A percentile compares a stretch with the other conserved stretches of the same genome.
These are phyloP conservation scores for Drosophila aff. DNA, from an alignment of 1,140 invertebrate genomes.

Conservation along the genomic window DNA sequence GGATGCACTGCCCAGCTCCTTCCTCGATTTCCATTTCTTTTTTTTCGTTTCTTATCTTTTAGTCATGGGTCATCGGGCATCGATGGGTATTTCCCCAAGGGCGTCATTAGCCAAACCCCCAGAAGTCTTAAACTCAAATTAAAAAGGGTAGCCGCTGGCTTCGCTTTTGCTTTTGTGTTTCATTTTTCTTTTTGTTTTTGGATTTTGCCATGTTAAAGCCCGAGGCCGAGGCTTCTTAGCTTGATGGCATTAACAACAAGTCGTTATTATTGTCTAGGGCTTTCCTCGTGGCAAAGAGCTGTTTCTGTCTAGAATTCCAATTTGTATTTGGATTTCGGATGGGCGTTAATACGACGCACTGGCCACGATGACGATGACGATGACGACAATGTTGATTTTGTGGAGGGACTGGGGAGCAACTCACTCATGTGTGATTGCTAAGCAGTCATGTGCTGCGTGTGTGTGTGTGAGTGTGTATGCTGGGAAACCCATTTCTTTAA, in stretches of 20 bases:
- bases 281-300: slow-evolving; percentile 30
- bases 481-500: slow-evolving; percentile 8
- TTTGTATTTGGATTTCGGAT: slow-evolving; percentile 61
- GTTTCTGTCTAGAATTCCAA: slow-evolving; percentile 54
- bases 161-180: not conserved
- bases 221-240: slow-evolving; percentile 33
- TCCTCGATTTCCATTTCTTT: not conserved
- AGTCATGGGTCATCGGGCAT: slow-evolving; percentile 16
- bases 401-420: slow-evolving; percentile 2
- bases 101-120: slow-evolving; percentile 61
- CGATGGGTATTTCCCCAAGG: slow-evolving; percentile 55
- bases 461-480: slow-evolving; percentile 7
- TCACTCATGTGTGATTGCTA: slow-evolving; percentile 69
- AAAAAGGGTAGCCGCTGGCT: slow-evolving; percentile 32
- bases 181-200: not conserved
- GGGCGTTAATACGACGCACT: slow-evolving; percentile 59
- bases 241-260: slow-evolving; percentile 74
- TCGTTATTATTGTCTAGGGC: slow-evolving; percentile 78
- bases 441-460: slow-evolving; percentile 13
- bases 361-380: slow-evolving; percentile 6
- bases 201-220: not conserved
- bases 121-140: slow-evolving; percentile 53
- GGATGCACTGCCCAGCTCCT: slow-evolving; percentile 54
- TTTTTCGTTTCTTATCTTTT: not conserved
- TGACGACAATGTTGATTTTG: slow-evolving; percentile 35